Base-by-base conservation (phyloP, 1,140 invertebrate genomes). In the Drosophila tropicalis region DNA sequence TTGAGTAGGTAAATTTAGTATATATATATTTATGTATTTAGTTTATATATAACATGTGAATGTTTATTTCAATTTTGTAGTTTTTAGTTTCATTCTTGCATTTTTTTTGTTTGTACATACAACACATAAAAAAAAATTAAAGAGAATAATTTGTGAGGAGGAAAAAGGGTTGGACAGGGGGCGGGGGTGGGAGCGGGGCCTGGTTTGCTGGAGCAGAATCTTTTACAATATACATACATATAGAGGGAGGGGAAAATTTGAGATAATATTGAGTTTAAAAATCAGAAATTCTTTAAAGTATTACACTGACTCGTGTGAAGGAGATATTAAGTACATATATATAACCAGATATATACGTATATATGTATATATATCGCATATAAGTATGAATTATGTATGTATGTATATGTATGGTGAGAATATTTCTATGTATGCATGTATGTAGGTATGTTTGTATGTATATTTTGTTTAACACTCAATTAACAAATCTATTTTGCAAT, bases 401-500 rank as follows among this genome's bases (percentile, higher is more conserved):
- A 67, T 71, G 62, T 60, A 58, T 76, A 58, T 76, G 69, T 65
- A 76, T 56, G 62, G 44, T 51, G 44, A 22, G 17, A 51, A 67
- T 82, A 71, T 71, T 63, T 36, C 15, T 63, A 60, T 62, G 17
- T 57, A 44, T 65, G 41, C 39, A 36, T 13, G 51, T 63, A 61
- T 62, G 17, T 57, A 44, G 62, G 41, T 41, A 36, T 13, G 51
- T 57, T 13, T 60, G n/a, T 13, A 56, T 79, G 66, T 71, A 51
- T 72, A 68, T 62, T 44, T 81, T 76, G 58, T 62, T 76, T 71
- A 87, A 86, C 83, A 87, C 79, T 87, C 72, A 87, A 82, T 86
- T 86, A 87, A 86, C 83, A 86, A 87, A 86, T 86, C 86, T 77
- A 81, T 76, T 83, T 73, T 67, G 76, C 79, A 86, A 82, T 77